A percentile compares a stretch with the other conserved stretches of the same genome.
Evolutionary conservation across 92 coral and sea anemone genomes (phyloP).

Genomic region (Palythoa heliodiscus): DNA sequence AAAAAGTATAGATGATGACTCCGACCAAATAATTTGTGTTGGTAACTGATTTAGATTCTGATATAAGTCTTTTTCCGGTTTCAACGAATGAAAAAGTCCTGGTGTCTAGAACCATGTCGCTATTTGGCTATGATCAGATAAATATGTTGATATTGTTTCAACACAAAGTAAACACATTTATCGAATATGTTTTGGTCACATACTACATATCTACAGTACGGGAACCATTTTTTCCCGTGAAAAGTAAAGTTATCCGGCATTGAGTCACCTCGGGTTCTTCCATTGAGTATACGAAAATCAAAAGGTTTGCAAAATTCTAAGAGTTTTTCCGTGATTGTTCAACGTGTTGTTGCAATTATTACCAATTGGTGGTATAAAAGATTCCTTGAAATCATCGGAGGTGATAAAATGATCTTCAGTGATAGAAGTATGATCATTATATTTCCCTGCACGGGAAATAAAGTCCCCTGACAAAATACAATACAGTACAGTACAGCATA

Average conservation of each 20-base stretch:
- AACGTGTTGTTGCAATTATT: neutral
- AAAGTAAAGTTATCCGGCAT: constrained; percentile 45
- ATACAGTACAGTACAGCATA: no score
- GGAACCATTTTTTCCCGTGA: constrained; percentile 49
- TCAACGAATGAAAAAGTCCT: neutral
- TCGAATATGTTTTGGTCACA: no score
- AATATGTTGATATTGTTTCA: constrained; percentile 19
- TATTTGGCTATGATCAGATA: constrained; percentile 11
- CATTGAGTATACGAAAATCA: constrained; percentile 60
- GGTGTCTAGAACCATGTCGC: constrained; percentile 26
- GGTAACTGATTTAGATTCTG: constrained; percentile 5
- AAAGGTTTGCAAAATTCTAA: constrained; percentile 48
- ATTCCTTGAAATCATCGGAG: no score
- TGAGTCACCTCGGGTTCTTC: constrained; percentile 59
- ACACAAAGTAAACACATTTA: constrained; percentile 36
- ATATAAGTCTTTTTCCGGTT: neutral
- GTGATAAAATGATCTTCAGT: no score
- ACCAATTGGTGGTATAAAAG: no score
- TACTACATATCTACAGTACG: constrained; percentile 41
- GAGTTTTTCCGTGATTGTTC: neutral
- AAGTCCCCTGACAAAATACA: no score
- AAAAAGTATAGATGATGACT: no score
- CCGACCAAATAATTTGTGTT: constrained; percentile 15
- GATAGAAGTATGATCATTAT: no score
- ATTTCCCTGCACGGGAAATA: no score